Base-by-base conservation (phyloP, 2,888 invertebrate species). In the Agriopis aurantiaria region DNA sequence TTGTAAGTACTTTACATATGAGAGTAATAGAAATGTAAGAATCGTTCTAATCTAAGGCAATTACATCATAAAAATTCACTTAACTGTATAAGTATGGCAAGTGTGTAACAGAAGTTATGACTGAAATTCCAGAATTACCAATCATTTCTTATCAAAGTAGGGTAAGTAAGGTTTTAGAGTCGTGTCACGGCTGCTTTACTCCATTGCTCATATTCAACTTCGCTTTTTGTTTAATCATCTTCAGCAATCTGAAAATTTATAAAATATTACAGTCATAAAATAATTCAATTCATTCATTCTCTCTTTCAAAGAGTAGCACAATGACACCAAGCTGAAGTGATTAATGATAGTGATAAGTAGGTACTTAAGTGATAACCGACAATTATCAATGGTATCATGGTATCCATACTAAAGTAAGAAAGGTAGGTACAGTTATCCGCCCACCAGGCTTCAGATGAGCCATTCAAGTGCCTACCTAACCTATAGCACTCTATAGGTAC, bases 221-320 rank as follows among this genome's bases (percentile, higher is more conserved):
- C 59, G 92, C 78, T 81, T 89, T 93, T 78, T 94, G 93, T 77
- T 92, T 92, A 0, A 94, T 90, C 66, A 95, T 85, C 80, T 93
- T 90, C 57, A 92, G 80, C 79, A 95, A 89, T 73, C 95, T 95
- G 92, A 73, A 92, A 92, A 65, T 48, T 4, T 33, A 33, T 1
- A 58, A 58, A 33, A 58, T 0, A 12, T 43, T 12, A 55, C 6
- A n/a, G 9, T 3, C 3, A 11, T 8, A 33, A 10, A 52, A 23
- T 10, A 14, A 17, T 52, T 43, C 43, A 9, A 9, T 9, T 43
- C 33, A 33, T 33, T 33, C 33, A 33, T 33, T 33, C 33, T 3
- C 33, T 33, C 33, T 33, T 33, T 33, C 33, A 5, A 33, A 33
- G 33, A 33, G 33, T 33, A 33, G 33, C 17, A 23, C 17, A 23